Evolutionary conservation across 2,888 invertebrate species (phyloP), one percentile per base, ranked within the genome.

Genomic region (Tiphia femorata): DNA sequence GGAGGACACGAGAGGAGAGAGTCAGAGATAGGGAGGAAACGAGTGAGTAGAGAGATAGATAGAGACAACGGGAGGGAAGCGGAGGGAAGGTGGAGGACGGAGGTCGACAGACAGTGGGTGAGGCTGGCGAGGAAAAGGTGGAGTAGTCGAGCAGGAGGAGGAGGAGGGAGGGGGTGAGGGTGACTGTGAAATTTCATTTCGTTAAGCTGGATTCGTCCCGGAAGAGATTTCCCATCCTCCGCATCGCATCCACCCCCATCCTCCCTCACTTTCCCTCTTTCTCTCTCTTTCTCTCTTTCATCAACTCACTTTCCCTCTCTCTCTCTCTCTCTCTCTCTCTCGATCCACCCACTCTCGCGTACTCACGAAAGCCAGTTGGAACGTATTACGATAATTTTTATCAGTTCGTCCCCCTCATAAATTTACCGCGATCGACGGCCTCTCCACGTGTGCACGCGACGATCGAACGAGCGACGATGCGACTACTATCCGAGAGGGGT

Each of bases 151-250:
- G 12, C 23, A 44, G 25, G 16, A 30, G 5, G 16, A 35, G 20
- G 23, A 19, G 12, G 30, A 21, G 12, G 42, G 17, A 38, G 46
- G 46, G 54, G 37, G 42, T 54, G 19, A 30, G 43, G 52, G 41
- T 17, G 57, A 63, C 61, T 68, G 58, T 53, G 56, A 67, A 71
- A 71, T 73, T 73, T 73, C 65, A 73, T 73, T 71, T 73, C 62
- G 70, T 63, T 73, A 67, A 67, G 70, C 70, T 67, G 61, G 60
- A 62, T 65, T 54, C 60, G 52, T 57, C 59, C 41, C 42, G 43
- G 50, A 49, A 51, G 61, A 62, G 65, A 65, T 65, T 69, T 69
- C 46, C 62, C 56, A 49, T 65, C 57, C 52, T 40, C 47, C 52
- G 55, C 38, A n/a, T n/a, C n/a, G n/a, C n/a, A n/a, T 29, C 44